Evolutionary conservation across 2,797 vertebrate genomes (phyloP).

Genomic region (Tinamus major): DNA sequence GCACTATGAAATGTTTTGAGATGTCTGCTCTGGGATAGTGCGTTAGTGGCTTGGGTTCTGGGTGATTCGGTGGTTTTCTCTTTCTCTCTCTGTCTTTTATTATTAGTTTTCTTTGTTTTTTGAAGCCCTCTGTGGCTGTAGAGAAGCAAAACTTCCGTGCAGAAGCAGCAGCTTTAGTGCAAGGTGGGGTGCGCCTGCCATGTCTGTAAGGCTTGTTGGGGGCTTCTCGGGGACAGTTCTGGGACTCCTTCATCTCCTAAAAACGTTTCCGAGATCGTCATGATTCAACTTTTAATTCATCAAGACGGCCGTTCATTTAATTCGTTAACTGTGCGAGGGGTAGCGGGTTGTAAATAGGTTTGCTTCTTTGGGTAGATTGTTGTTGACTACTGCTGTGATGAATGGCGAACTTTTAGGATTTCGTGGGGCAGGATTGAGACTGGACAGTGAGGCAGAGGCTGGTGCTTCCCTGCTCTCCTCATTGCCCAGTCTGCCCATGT

Average conservation of each 20-base stretch:
- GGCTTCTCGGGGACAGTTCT: background rate
- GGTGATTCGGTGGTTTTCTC: too few species aligned
- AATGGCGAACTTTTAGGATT: background rate
- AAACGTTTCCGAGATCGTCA: background rate
- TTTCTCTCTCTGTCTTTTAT: too few species aligned
- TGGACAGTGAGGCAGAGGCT: background rate
- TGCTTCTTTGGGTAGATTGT: background rate
- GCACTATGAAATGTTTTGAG: background rate
- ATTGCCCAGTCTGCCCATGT: rapidly evolving
- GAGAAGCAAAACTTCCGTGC: background rate
- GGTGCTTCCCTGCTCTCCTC: background rate
- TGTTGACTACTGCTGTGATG: background rate
- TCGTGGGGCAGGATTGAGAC: background rate
- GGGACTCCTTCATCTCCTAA: background rate
- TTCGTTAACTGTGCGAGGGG: rapidly evolving
- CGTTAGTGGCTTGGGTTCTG: background rate
- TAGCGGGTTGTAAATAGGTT: rapidly evolving
- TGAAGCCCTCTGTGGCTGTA: background rate
- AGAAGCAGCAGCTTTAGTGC: background rate
- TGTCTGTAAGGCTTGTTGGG: background rate
- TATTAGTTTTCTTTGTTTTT: background rate
- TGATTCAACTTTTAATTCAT: too few species aligned
- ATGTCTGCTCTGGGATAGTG: background rate
- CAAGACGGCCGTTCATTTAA: rapidly evolving
- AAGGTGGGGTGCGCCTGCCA: background rate